Conservation (phyloP, 2,113 vertebrate species). For the Ivindomyrus marchei region DNA sequence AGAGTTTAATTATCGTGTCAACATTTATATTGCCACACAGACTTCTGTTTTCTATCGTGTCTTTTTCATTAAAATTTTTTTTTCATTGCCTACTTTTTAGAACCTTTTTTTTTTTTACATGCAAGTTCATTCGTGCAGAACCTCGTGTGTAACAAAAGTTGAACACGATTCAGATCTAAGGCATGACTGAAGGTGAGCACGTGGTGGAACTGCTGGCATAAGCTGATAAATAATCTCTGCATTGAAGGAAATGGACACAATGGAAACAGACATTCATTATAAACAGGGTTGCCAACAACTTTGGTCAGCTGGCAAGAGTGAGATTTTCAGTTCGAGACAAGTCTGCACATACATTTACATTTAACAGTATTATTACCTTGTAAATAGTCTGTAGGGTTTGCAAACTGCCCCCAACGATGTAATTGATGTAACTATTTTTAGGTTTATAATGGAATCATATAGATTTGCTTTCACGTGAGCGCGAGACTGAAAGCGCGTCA, state of each 20-base stretch:
- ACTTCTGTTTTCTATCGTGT: background rate
- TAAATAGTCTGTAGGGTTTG: background rate
- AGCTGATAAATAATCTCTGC: background rate
- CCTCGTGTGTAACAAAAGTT: too few species aligned
- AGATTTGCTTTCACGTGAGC: background rate
- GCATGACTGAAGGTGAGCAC: background rate
- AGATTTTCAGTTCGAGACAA: background rate
- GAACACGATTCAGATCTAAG: background rate
- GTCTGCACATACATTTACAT: too few species aligned
- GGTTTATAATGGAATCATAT: background rate
- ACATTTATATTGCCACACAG: background rate
- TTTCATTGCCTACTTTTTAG: background rate
- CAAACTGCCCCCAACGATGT: background rate
- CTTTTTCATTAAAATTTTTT: background rate
- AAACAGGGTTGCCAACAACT: background rate
- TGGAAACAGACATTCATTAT: background rate
- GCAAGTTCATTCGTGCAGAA: background rate
- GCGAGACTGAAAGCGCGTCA: background rate
- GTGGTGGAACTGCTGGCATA: background rate
- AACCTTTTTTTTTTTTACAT: background rate
- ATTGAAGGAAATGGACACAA: background rate
- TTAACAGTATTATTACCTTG: too few species aligned
- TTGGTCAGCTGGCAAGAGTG: background rate
- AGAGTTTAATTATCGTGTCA: background rate
- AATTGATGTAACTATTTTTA: background rate